Evolutionary conservation across 2,113 vertebrate species (phyloP).

Genomic region (Eira barbara): DNA sequence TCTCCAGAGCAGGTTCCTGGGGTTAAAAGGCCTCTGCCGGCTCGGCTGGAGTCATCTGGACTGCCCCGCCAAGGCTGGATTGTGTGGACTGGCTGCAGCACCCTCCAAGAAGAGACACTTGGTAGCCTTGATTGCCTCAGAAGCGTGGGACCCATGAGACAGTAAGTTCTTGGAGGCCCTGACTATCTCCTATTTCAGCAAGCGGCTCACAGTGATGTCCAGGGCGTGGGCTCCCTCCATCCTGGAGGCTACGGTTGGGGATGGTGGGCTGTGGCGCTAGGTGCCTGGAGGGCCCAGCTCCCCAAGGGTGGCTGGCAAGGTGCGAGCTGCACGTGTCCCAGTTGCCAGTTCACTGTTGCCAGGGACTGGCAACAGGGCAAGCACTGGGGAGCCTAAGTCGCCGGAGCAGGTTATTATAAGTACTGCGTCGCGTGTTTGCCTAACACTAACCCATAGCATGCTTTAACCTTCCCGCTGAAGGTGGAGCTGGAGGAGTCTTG

Average conservation of each 20-base stretch:
- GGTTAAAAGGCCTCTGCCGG: not conserved
- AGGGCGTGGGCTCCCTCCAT: not conserved
- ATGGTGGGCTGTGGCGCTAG: not conserved
- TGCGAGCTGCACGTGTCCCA: not conserved
- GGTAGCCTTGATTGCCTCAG: not conserved
- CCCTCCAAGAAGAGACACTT: not conserved
- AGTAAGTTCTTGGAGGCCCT: not conserved
- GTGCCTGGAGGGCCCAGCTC: not conserved
- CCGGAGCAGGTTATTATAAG: not conserved
- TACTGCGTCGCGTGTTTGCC: not conserved
- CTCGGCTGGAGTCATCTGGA: not conserved
- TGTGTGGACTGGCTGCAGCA: not conserved
- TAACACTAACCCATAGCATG: not conserved
- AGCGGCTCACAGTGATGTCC: not conserved
- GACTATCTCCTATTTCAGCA: not conserved
- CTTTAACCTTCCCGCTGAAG: not conserved
- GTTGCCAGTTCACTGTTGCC: not conserved
- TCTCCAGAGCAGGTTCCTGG: not conserved
- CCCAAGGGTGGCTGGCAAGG: not conserved
- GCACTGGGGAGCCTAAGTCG: not conserved
- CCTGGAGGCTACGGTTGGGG: not conserved
- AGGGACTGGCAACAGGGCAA: not conserved
- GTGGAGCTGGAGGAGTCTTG: not conserved
- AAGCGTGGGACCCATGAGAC: not conserved
- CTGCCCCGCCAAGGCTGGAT: not conserved